Conservation (phyloP, 2,797 vertebrate genomes). For the Notamacropus eugenii region DNA sequence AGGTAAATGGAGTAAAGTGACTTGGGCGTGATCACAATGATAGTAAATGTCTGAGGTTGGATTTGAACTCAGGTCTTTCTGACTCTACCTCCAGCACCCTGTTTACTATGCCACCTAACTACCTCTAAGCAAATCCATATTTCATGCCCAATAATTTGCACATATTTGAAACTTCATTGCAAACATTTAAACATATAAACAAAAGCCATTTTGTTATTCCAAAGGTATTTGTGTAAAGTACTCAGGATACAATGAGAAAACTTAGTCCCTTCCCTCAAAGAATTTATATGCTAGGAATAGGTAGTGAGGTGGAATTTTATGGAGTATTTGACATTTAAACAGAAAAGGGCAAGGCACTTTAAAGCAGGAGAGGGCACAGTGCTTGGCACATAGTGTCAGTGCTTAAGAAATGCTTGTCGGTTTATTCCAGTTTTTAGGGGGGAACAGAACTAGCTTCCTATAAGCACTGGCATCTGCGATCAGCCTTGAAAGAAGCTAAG, state of each 20-base stretch:
- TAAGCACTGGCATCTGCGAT: not conserved
- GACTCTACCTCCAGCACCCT: not conserved
- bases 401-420: not conserved
- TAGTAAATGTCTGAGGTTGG: not conserved
- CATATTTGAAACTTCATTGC: not conserved
- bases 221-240: not conserved
- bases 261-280: not conserved
- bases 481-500: not conserved
- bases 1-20: not conserved
- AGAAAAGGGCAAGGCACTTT: not conserved
- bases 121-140: too few relatives aligned
- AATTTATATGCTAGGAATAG: not conserved
- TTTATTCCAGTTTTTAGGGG: not conserved
- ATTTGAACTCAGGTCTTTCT: not conserved
- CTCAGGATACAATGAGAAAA: not conserved
- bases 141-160: not conserved
- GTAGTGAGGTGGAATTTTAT: not conserved
- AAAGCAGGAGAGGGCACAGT: not conserved
- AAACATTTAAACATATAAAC: not conserved
- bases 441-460: not conserved
- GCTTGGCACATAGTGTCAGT: not conserved
- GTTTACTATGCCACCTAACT: not conserved
- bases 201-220: not conserved
- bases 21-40: not conserved
- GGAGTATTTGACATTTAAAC: not conserved